Evolutionary conservation across 2,888 invertebrate species (phyloP).

Genomic region (Ypsolopha sequella): DNA sequence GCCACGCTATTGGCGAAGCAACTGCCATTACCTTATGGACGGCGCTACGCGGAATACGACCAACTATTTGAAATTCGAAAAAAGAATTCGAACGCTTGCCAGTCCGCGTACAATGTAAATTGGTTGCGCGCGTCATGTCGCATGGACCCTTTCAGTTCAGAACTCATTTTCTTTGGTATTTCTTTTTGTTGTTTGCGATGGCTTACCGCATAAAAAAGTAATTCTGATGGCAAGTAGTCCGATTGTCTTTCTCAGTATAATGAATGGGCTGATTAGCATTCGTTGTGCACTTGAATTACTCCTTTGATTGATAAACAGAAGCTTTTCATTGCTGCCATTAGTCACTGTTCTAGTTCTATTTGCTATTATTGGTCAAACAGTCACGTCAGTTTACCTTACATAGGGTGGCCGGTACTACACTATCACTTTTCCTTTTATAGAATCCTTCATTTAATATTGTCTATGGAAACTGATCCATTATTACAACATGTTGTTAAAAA

Average conservation of each 20-base stretch:
- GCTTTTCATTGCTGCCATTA: background rate
- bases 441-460: too few species aligned
- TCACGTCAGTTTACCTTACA: too few species aligned
- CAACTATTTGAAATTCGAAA: constrained; percentile 55
- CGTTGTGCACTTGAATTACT: constrained; percentile 13
- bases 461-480: too few species aligned
- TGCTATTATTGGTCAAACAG: background rate
- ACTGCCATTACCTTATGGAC: constrained; percentile 68
- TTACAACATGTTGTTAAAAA: too few species aligned
- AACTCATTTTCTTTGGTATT: constrained; percentile 30
- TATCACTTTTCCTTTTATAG: too few species aligned
- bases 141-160: constrained; percentile 47
- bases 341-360: background rate
- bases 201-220: background rate
- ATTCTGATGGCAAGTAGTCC: constrained; percentile 6
- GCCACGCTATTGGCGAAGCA: constrained; percentile 61
- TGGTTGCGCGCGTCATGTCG: constrained; percentile 53
- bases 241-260: constrained; percentile 28
- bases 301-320: background rate
- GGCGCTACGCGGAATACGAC: constrained; percentile 67
- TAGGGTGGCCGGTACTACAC: too few species aligned
- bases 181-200: constrained; percentile 28
- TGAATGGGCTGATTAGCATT: constrained; percentile 35
- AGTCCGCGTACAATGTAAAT: constrained; percentile 62
- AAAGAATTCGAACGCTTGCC: constrained; percentile 67